Conservation (phyloP, 1,140 invertebrate genomes). For the Anthonomus grandis region DNA sequence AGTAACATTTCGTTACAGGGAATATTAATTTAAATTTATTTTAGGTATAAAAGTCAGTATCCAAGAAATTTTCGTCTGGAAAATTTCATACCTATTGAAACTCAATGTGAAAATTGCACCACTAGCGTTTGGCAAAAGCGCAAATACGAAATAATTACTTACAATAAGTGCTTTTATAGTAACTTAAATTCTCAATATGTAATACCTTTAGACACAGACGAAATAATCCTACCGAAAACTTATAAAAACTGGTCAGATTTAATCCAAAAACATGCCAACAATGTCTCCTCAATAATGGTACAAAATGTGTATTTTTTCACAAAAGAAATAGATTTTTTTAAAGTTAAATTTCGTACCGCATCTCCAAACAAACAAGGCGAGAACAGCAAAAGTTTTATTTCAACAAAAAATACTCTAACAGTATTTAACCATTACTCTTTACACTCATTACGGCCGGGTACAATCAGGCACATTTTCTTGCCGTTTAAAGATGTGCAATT, state of each 20-base stretch:
- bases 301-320: constrained; percentile 62
- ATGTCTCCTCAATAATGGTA: constrained; percentile 61
- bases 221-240: constrained; percentile 63
- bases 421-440: constrained; percentile 75
- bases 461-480: constrained; percentile 49
- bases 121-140: constrained; percentile 61
- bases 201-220: constrained; percentile 68
- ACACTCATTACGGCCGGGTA: constrained; percentile 55
- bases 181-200: constrained; percentile 62
- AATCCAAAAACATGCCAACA: constrained; percentile 47
- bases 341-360: constrained; percentile 34
- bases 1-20: no score
- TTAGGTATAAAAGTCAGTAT: constrained; percentile 12
- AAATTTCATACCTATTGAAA: constrained; percentile 2
- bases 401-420: constrained; percentile 60
- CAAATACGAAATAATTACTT: constrained; percentile 67
- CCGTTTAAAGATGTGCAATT: constrained; percentile 54
- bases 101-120: background rate
- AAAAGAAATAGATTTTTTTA: constrained; percentile 40
- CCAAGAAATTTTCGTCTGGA: constrained; percentile 6
- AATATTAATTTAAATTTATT: no score
- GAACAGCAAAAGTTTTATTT: constrained; percentile 69
- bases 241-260: constrained; percentile 57
- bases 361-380: constrained; percentile 58
- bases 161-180: constrained; percentile 73